These are phyloP conservation scores for Apamea epomidion DNA, from an alignment of 2,888 invertebrate genomes.

Conservation along the genomic window DNA sequence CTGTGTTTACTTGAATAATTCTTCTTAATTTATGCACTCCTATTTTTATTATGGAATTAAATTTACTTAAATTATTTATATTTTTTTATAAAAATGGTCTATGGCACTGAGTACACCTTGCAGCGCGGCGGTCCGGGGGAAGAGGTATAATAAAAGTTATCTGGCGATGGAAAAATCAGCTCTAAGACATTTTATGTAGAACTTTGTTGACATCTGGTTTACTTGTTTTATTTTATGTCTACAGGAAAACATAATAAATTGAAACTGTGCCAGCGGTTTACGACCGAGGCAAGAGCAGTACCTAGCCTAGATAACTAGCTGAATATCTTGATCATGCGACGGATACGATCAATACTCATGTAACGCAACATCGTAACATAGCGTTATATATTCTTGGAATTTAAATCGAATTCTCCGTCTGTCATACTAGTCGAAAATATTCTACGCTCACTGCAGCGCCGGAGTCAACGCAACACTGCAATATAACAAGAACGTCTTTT, in stretches of 20 bases:
- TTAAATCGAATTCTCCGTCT: slow-evolving; percentile 17
- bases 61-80: too few relatives aligned
- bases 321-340: neutral
- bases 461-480: slow-evolving; percentile 16
- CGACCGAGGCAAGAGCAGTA: neutral
- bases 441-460: neutral
- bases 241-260: neutral
- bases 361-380: neutral
- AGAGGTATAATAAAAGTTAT: too few relatives aligned
- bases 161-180: too few relatives aligned
- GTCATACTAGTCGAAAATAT: slow-evolving; percentile 27
- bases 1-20: too few relatives aligned
- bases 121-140: too few relatives aligned
- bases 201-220: neutral
- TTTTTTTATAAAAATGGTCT: too few relatives aligned
- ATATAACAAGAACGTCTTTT: slow-evolving; percentile 16
- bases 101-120: too few relatives aligned
- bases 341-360: slow-evolving; percentile 19
- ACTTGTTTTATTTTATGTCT: slow-evolving; percentile 1
- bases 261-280: slow-evolving; percentile 3
- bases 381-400: neutral
- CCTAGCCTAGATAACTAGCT: neutral
- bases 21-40: too few relatives aligned
- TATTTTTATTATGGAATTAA: too few relatives aligned
- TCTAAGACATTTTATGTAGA: too few relatives aligned